Evolutionary conservation across 2,797 vertebrate species (phyloP), one percentile per base, ranked within the genome.

Genomic region (Kryptolebias ocellatus): DNA sequence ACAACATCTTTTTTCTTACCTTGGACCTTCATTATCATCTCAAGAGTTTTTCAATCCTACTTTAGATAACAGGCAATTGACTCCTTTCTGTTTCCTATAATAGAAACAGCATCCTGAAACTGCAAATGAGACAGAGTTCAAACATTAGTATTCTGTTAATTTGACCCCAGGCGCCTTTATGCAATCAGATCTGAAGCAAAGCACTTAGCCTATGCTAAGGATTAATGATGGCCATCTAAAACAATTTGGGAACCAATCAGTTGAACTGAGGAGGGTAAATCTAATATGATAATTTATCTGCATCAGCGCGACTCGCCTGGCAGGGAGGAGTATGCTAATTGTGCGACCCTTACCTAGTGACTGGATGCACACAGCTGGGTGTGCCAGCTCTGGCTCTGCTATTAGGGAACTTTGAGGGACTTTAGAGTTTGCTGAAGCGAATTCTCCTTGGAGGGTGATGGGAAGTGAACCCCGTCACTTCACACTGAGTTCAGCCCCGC

Each of bases 231-330:
- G 95, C 95, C 94, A 96, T 98, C 94, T 93, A 95, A 98, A 99
- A 99, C 96, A 97, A 99, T 99, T 99, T 98, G 95, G 95, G 96
- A 96, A 95, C 95, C 96, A 96, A 98, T 98, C 96, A 97, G 94
- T 98, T 96, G 96, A 97, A 96, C 95, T 95, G 96, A 96, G 96
- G 95, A 97, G 96, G 96, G 96, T 96, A 96, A 97, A 98, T 96
- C 96, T 98, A 98, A 98, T 98, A 98, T 99, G 96, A 97, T 99
- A 98, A 99, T 99, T 96, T 96, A 95, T 97, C 96, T 95, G 92
- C 93, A 93, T 94, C 95, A 95, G 94, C 95, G 93, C 92, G 94
- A 95, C 86, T 95, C 79, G 94, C 96, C 91, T 97, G 95, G 97
- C 96, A 86, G 96, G 96, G 95, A 96, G 94, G 95, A 90, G 93